Base-by-base conservation (phyloP, 1,140 invertebrate genomes). In the Protaetia brevitarsis region DNA sequence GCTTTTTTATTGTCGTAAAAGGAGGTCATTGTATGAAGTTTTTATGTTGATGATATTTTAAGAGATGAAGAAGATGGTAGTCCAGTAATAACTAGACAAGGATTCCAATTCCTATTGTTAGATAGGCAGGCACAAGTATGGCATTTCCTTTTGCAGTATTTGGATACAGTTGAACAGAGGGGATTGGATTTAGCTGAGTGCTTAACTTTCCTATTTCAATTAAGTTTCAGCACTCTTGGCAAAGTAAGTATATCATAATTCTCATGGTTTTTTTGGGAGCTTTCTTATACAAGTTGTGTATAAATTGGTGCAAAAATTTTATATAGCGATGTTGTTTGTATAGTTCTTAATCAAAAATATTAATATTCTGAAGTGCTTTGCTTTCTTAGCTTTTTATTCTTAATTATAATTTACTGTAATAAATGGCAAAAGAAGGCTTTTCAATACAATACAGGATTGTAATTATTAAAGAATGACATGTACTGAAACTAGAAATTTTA, bases 61-160 rank as follows among this genome's bases (percentile, higher is more conserved):
- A 86, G 87, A 66, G 89, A 91, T 80, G 92, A 94, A 69, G 87
- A 88, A 34, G 91, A 94, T 78, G 88, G 88, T 0, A 89, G 88
- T 67, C 91, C 91, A 56, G 87, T 91, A 19, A 98, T 97, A 68
- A 97, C 95, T 0, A 86, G 91, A 68, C 89, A 93, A 70, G 95
- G 95, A 2, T 97, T 97, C 81, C 96, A 99, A 79, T 99, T 99
- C 82, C 82, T 99, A 16, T 80, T 99, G 11, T 83, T 98, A 70
- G 95, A 97, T 75, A 95, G 93, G 6, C 86, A 90, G 31, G 89
- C 92, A 36, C 95, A 97, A 85, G 88, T 99, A 76, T 99, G 96
- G 97, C 92, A 95, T 78, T 98, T 98, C 80, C 90, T 98, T 74
- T 84, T 97, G 2, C 94, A 98, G 76, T 98, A 98, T 80, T 81